Evolutionary conservation across 2,113 vertebrate genomes (phyloP), one percentile per base, ranked within the genome.

Genomic region (Synchiropus splendidus): DNA sequence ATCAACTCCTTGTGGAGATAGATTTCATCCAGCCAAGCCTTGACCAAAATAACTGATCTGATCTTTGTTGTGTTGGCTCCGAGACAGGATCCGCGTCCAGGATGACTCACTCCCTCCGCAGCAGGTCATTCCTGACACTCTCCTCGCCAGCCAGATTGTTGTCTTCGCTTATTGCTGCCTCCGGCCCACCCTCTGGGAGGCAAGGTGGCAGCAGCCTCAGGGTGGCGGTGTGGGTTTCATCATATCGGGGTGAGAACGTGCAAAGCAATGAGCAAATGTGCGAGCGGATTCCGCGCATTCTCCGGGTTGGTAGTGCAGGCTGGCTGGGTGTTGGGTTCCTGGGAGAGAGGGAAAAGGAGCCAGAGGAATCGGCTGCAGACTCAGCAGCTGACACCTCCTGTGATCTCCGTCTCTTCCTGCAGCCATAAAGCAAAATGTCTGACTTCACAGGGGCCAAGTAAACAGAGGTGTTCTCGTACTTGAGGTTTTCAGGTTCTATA

Each of bases 381-480:
- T 82, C 75, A 77, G 80, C 80, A 81, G 73, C 74, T 81, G 78
- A 78, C 78, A 77, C 78, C 69, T 75, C 67, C 65, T 75, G 69
- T 81, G 73, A 81, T 83, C 73, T 77, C 61, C 63, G 70, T 72
- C 67, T 72, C 70, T 61, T 77, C 75, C 72, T 69, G 33, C 72
- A 49, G 56, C 67, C 74, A 59, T 79, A 76, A 78, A 77, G 50
- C 74, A 77, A 75, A 69, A 53, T 55, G 54, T 63, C 63, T 59
- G 58, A 60, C 57, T 75, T 72, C 72, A 63, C 38, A 62, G 48
- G 35, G 17, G 51, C 70, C 61, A 52, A 47, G 55, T 77, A 75
- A 78, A 68, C 68, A 71, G 37, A 63, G 2, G 51, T 48, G 50
- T 51, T 48, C 49, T 51, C 51, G 11, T 36, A 56, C 58, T 39